Conservation (phyloP, 2,113 vertebrate genomes). For the Apistogramma diplotaenia region DNA sequence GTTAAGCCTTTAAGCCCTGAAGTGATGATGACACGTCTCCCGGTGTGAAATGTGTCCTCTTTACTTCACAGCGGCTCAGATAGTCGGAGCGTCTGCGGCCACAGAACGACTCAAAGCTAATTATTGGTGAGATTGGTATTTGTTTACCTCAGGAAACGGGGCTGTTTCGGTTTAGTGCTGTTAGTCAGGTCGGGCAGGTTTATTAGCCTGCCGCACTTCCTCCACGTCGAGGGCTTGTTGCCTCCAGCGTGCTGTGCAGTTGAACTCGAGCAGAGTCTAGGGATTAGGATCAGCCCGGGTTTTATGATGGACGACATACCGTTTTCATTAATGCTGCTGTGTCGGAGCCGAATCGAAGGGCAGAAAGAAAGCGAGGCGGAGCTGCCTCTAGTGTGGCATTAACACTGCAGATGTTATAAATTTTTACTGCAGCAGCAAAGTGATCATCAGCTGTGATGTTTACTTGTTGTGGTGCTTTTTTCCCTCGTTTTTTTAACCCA, state of each 20-base stretch:
- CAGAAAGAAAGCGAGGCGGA: background rate
- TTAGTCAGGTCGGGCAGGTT: slow-evolving; percentile 37
- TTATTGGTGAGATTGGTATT: slow-evolving; percentile 15
- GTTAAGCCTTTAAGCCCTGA: background rate
- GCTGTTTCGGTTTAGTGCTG: background rate
- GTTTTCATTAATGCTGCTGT: slow-evolving; percentile 16
- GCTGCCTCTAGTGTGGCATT: background rate
- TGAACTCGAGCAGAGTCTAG: slow-evolving; percentile 24
- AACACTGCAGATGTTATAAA: background rate
- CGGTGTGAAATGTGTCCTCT: slow-evolving; percentile 10
- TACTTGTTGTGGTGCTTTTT: background rate
- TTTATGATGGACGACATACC: slow-evolving; percentile 11
- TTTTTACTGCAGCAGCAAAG: slow-evolving; percentile 1
- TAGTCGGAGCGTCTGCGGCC: background rate
- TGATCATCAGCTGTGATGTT: background rate
- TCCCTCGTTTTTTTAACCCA: background rate
- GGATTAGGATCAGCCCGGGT: slow-evolving; percentile 5
- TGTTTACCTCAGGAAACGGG: slow-evolving; percentile 2
- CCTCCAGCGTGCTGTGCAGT: slow-evolving; percentile 13
- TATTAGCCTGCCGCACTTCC: background rate
- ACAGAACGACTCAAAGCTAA: slow-evolving; percentile 4
- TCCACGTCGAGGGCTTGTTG: background rate
- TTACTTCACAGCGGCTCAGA: background rate
- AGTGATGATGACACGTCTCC: slow-evolving; percentile 17
- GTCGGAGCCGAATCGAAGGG: slow-evolving; percentile 15